Base-by-base conservation (phyloP, 2,113 vertebrate genomes). In the Aplodontia rufa region DNA sequence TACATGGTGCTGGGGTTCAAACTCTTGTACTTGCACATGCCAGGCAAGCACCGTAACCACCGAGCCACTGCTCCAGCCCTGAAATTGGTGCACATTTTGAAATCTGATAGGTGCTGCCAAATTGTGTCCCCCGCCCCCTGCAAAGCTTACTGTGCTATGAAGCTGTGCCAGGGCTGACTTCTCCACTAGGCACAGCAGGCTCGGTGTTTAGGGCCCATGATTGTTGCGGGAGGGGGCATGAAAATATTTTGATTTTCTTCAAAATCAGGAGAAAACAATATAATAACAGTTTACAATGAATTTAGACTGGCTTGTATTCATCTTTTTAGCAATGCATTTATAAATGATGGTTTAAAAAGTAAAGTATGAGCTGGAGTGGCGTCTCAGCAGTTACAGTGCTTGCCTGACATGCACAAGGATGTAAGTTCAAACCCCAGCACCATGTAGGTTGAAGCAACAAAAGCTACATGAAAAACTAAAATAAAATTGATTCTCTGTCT, bases 221-320 rank as follows among this genome's bases (percentile, higher is more conserved):
- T 35, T 72, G 26, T 72, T 72, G 72, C n/a, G 71, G 45, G 9
- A 9, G 58, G 0, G 49, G 9, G 53, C 35, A 47, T 85, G n/a
- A 86, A 92, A 68, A 86, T 35, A 68, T 71, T 84, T 86, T 71
- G 69, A 71, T 53, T 72, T 92, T 53, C 45, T 66, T 74, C 93
- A 87, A 95, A 96, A 95, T 91, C 14, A 53, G 49, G 19, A 79
- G 42, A 60, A 84, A 68, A n/a, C 76, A 13, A 71, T 82, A 16
- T 79, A 55, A 90, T 75, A 47, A 22, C 66, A 84, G 58, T 28
- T 55, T 37, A 78, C 37, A 92, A 45, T 71, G 16, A 89, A 45
- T 78, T 16, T 49, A 80, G 40, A 1, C 4, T 45, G 32, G 35
- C 26, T 88, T 42, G 37, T 69, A 26, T 45, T 10, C 14, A 55